These are phyloP conservation scores for Thunnus maccoyii DNA, from an alignment of 2,113 vertebrate genomes.

Conservation along the genomic window DNA sequence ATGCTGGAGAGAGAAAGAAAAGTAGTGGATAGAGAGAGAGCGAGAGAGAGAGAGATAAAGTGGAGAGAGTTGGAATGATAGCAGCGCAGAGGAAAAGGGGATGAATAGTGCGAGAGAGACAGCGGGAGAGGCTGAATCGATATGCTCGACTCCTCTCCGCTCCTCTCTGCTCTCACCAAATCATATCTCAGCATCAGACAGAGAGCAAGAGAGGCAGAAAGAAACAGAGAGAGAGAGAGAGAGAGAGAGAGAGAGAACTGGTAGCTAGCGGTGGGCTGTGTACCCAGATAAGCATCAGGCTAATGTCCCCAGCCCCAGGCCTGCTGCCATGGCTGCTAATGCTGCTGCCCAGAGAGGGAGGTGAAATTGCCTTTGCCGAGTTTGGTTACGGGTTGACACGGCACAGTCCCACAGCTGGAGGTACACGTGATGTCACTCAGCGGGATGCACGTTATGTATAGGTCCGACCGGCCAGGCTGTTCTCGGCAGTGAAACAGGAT, in stretches of 20 bases:
- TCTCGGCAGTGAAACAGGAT: slow-evolving; percentile 49
- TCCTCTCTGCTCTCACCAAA: slow-evolving; percentile 64
- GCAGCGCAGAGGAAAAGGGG: slow-evolving; percentile 43
- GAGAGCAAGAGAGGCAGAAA: slow-evolving; percentile 33
- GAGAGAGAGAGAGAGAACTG: slow-evolving; percentile 9
- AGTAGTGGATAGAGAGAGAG: slow-evolving; percentile 39
- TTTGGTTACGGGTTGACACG: slow-evolving; percentile 54
- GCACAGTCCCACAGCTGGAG: slow-evolving; percentile 1
- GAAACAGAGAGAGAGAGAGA: slow-evolving; percentile 9
- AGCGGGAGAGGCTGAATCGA: slow-evolving; percentile 59
- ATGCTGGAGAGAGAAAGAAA: slow-evolving; percentile 53
- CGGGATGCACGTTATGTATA: slow-evolving; percentile 15
- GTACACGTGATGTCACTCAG: slow-evolving; percentile 28
- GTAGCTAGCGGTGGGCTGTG: slow-evolving; percentile 47
- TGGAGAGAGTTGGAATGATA: slow-evolving; percentile 62
- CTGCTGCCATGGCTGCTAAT: slow-evolving; percentile 41
- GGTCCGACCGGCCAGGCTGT: slow-evolving; percentile 10
- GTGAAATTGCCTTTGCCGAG: slow-evolving; percentile 45
- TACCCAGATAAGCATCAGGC: slow-evolving; percentile 68
- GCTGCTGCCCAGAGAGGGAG: slow-evolving; percentile 43
- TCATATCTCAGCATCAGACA: slow-evolving; percentile 68
- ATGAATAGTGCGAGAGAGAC: slow-evolving; percentile 58
- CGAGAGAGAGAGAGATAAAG: slow-evolving; percentile 49
- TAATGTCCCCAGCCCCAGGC: slow-evolving; percentile 56
- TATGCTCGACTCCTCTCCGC: slow-evolving; percentile 54